Conservation (phyloP, 2,888 invertebrate genomes). For the Galeopsomyia nigrocyanea region DNA sequence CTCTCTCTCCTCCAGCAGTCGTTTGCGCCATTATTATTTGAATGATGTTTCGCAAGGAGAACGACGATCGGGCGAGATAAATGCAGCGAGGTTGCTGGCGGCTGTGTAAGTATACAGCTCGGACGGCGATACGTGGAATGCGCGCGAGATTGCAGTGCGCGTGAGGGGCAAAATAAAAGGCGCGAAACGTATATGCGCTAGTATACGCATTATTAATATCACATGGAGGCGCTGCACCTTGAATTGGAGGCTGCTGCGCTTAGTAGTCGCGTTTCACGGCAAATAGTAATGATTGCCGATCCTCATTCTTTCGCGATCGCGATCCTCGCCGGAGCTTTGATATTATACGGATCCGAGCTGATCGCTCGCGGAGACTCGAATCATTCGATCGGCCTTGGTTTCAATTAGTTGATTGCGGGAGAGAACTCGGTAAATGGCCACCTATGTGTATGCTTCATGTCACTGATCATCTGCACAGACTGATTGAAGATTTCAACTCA, state of each 20-base stretch:
- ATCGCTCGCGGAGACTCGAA: conserved; percentile 12
- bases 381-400: conserved; percentile 33
- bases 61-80: neutral
- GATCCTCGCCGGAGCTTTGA: conserved; percentile 11
- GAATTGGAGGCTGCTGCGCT: conserved; percentile 19
- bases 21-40: too few relatives aligned
- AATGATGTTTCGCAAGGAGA: too few relatives aligned
- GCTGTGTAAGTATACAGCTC: neutral
- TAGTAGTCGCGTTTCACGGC: conserved; percentile 3
- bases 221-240: conserved; percentile 2
- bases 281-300: neutral
- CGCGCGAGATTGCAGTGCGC: neutral
- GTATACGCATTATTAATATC: neutral
- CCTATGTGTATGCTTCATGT: neutral
- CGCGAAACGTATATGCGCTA: neutral
- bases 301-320: neutral
- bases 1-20: too few relatives aligned
- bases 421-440: conserved; percentile 11
- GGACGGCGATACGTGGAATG: neutral
- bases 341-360: conserved; percentile 19
- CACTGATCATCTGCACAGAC: too few relatives aligned
- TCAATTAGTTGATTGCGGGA: conserved; percentile 41
- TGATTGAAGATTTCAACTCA: conserved; percentile 32
- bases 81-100: neutral
- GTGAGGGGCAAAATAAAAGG: neutral